A percentile compares a stretch with the other conserved stretches of the same genome.
phyloP scores from a whole-genome alignment of 2,797 vertebrate species.

The Spatula versicolor region DNA sequence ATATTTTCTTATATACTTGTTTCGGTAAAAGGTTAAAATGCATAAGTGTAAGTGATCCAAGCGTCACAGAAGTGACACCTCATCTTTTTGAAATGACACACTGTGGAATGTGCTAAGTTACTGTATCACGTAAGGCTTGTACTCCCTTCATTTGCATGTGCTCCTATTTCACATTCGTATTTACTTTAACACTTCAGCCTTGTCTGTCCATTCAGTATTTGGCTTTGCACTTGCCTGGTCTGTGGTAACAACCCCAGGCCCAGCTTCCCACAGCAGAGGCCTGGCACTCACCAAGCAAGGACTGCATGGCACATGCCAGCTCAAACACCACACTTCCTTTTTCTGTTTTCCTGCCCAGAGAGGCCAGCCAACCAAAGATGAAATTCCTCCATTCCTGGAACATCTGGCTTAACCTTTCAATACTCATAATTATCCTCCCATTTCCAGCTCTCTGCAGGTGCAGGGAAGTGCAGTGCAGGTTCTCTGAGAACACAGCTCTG shows the following conservation, averaged over 20 bases:
- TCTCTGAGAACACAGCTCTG: neutral
- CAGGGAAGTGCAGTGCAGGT: conserved; percentile 21
- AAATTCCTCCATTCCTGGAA: conserved; percentile 57
- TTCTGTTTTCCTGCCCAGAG: conserved; percentile 58
- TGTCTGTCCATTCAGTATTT: neutral
- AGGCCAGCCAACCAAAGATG: conserved; percentile 40
- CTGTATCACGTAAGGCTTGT: neutral
- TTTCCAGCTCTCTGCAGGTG: conserved; percentile 60
- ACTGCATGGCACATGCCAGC: conserved; percentile 45
- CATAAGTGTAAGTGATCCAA: neutral
- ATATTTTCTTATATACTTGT: neutral
- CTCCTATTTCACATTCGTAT: neutral
- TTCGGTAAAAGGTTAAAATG: neutral
- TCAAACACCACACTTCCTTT: conserved; percentile 65
- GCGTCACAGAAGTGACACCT: neutral
- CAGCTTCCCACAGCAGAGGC: conserved; percentile 23
- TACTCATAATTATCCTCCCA: conserved; percentile 24
- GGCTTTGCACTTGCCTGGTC: neutral
- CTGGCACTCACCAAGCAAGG: neutral
- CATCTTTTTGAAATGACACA: neutral
- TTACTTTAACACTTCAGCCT: conserved; percentile 24
- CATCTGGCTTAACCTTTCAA: conserved; percentile 36
- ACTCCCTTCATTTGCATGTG: neutral
- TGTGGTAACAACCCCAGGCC: conserved; percentile 15
- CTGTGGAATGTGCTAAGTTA: neutral